Evolutionary conservation across 2,888 invertebrate species (phyloP), one percentile per base, ranked within the genome.

Genomic region (Sarcophaga rosellei): DNA sequence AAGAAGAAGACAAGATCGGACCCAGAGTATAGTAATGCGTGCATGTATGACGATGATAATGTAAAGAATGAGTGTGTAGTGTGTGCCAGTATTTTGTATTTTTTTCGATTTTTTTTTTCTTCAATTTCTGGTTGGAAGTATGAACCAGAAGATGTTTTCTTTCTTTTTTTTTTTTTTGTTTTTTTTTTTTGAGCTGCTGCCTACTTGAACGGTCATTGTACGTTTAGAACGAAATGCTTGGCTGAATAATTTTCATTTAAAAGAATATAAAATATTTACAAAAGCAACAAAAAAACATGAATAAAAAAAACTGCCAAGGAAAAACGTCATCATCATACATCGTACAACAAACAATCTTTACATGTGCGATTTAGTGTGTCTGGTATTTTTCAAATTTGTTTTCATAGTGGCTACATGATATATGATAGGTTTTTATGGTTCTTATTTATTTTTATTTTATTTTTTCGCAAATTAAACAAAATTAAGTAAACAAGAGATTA

Each of bases 171-270:
- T n/a, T n/a, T n/a, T n/a, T n/a, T n/a, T n/a, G n/a, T n/a, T n/a
- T n/a, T n/a, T n/a, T n/a, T 76, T 65, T 77, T 77, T 65, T 66
- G 12, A 15, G 17, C 53, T 17, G 35, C 63, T 80, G 75, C 75
- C 86, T 88, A 80, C 84, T 85, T 85, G 91, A 90, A 90, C 91
- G 91, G 91, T 91, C 91, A 91, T 91, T 90, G 91, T 89, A 91
- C 91, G 91, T 88, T 79, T 63, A 86, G 81, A 86, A 84, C 79
- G 81, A 86, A 86, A 84, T 81, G 86, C 78, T 86, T 84, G 84
- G 86, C 35, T 84, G 86, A 79, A 61, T 79, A 74, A 77, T 79
- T 53, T 53, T 75, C 69, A 59, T 72, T 68, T 77, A 17, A 53
- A 53, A 69, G 20, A 65, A 59, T 59, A 23, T 74, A 23, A 78